phyloP scores from a whole-genome alignment of 1,140 invertebrate species.

The Pseudomyrmex concolor region DNA sequence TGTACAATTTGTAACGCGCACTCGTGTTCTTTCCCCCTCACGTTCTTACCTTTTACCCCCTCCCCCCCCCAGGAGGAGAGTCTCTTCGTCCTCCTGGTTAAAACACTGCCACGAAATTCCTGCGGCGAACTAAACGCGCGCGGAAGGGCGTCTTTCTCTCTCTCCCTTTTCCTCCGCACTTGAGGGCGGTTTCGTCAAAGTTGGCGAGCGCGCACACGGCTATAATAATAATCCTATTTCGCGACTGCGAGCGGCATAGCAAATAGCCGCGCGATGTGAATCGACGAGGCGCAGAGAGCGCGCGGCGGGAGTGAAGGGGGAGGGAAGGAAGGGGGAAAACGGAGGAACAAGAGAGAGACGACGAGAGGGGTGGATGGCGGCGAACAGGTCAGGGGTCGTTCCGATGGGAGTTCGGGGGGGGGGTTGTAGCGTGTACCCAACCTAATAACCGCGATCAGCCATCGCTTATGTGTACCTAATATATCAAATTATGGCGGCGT shows the following conservation, averaged over 20 bases:
- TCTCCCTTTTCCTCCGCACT: neutral
- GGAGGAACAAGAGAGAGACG: conserved; percentile 31
- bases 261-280: conserved; percentile 79
- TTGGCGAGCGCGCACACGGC: conserved; percentile 58
- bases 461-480: conserved; percentile 84
- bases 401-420: conserved; percentile 65
- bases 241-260: conserved; percentile 80
- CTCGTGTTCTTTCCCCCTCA: conserved; percentile 7
- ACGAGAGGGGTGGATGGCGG: conserved; percentile 31
- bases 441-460: conserved; percentile 84
- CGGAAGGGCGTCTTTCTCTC: neutral
- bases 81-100: conserved; percentile 8
- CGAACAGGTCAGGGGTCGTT: conserved; percentile 75
- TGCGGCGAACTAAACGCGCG: conserved; percentile 38
- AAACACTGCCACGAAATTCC: conserved; percentile 23
- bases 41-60: too few species aligned
- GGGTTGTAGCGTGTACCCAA: conserved; percentile 78
- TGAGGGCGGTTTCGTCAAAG: conserved; percentile 44
- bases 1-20: neutral
- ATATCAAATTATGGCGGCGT: conserved; percentile 83
- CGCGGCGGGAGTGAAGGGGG: conserved; percentile 23
- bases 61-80: too few species aligned
- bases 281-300: conserved; percentile 62
- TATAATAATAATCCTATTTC: conserved; percentile 84
- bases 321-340: neutral